Percentiles rank a stretch among this genome's conserved stretches.
Evolutionary conservation across 1,140 invertebrate species (phyloP).

Genomic region (Leptopilina clavipes): DNA sequence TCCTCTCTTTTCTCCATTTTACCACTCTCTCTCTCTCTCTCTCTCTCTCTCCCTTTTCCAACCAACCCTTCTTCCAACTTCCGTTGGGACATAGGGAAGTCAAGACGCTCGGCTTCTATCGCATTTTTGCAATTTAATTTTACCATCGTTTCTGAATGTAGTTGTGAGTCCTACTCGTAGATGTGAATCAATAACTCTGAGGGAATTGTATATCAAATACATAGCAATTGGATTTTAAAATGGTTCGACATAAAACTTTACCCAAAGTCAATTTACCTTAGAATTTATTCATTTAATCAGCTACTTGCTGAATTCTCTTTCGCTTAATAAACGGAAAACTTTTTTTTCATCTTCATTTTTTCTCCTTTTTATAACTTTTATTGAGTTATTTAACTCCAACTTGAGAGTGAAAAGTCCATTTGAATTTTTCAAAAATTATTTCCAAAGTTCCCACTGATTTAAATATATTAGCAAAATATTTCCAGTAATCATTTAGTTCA

Average conservation of each 20-base stretch:
- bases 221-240: constrained; percentile 25
- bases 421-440: too few relatives aligned
- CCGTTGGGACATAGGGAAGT: constrained; percentile 2
- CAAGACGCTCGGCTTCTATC: constrained; percentile 11
- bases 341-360: background rate
- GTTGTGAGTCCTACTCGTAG: background rate
- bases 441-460: too few relatives aligned
- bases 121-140: constrained; percentile 34
- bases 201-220: constrained; percentile 15
- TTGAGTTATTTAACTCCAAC: too few relatives aligned
- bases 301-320: background rate
- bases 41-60: too few relatives aligned
- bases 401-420: too few relatives aligned
- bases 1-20: background rate
- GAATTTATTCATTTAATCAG: constrained; percentile 25
- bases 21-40: background rate
- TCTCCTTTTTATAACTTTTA: background rate
- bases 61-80: background rate
- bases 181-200: constrained; percentile 20
- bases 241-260: background rate
- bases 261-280: background rate
- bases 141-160: background rate
- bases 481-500: too few relatives aligned
- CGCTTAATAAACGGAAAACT: background rate
- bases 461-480: too few relatives aligned